Evolutionary conservation across 2,113 vertebrate species (phyloP).

Genomic region (Petromus typicus): DNA sequence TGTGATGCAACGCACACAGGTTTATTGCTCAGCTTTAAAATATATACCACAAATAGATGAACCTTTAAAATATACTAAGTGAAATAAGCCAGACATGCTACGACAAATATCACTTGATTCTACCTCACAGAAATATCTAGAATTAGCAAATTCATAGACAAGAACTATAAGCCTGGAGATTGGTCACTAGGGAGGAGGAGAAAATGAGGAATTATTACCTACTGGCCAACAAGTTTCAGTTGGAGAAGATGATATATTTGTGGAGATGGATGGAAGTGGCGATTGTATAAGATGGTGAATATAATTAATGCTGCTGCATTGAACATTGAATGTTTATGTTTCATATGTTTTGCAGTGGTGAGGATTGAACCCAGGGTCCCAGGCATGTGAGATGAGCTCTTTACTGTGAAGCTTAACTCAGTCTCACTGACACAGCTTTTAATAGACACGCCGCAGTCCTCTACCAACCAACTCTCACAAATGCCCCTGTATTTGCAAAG

Average conservation of each 20-base stretch:
- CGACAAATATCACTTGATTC: background rate
- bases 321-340: background rate
- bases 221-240: background rate
- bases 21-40: background rate
- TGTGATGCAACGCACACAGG: background rate
- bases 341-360: background rate
- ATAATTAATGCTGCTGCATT: background rate
- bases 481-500: background rate
- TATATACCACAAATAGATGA: background rate
- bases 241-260: background rate
- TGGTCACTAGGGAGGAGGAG: no score
- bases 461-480: background rate
- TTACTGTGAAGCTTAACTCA: background rate
- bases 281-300: background rate
- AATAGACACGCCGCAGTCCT: background rate
- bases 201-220: background rate
- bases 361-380: background rate
- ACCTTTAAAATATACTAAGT: background rate
- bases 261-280: background rate
- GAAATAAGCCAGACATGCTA: slow-evolving; percentile 20
- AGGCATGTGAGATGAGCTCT: background rate
- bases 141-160: background rate
- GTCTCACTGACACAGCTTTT: background rate
- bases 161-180: background rate
- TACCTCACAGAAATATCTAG: background rate